Evolutionary conservation across 1,140 invertebrate genomes (phyloP).

Genomic region (Meloidogyne exigua): DNA sequence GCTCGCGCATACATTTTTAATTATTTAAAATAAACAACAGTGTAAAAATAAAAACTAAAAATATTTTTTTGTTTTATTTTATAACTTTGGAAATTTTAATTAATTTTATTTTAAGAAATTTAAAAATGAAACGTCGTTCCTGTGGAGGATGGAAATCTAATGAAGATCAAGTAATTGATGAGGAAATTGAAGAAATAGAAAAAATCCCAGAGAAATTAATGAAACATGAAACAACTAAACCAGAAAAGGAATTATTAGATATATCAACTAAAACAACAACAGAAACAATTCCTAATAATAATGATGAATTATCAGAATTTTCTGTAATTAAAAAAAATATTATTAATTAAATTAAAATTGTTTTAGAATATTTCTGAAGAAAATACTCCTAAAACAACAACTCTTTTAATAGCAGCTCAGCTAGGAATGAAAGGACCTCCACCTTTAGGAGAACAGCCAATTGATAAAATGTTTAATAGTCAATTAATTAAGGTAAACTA

Average conservation of each 20-base stretch:
- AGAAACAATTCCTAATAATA: not conserved
- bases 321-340: not conserved
- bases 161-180: slow-evolving; percentile 1
- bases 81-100: not conserved
- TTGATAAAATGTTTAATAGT: not conserved
- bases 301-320: not conserved
- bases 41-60: not conserved
- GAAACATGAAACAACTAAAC: not conserved
- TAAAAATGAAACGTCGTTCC: not conserved
- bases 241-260: not conserved
- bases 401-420: not conserved
- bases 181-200: slow-evolving; percentile 4
- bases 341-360: not conserved
- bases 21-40: no score
- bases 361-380: slow-evolving; percentile 5
- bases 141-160: not conserved
- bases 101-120: not conserved
- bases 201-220: slow-evolving; percentile 1
- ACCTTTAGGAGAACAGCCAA: not conserved
- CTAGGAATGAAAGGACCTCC: not conserved
- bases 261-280: not conserved
- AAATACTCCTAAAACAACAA: not conserved
- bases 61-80: no score
- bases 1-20: not conserved
- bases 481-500: not conserved